Percentiles rank a stretch among this genome's conserved stretches.
Evolutionary conservation across 2,797 vertebrate genomes (phyloP).

Genomic region (Crocidura indochinensis): DNA sequence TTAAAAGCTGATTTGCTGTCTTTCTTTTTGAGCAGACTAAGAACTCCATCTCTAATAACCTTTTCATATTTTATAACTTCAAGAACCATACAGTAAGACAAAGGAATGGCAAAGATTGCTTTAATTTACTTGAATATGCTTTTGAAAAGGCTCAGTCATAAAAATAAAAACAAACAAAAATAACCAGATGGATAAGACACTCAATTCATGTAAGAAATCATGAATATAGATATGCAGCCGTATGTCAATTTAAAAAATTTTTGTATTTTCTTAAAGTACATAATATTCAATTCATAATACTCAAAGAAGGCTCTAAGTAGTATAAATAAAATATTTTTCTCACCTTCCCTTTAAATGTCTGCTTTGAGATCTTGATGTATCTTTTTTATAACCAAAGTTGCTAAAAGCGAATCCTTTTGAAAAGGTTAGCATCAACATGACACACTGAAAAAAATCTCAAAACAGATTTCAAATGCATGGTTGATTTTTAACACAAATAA

Average conservation of each 20-base stretch:
- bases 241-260: no score
- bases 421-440: conserved; percentile 83
- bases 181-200: neutral
- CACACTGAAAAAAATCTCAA: conserved; percentile 75
- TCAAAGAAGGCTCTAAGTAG: conserved; percentile 52
- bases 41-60: neutral
- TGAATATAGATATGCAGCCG: neutral
- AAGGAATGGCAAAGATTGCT: neutral
- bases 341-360: conserved; percentile 34
- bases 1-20: no score
- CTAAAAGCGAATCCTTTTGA: conserved; percentile 83
- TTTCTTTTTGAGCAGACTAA: neutral
- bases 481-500: conserved; percentile 78
- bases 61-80: neutral
- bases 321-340: neutral
- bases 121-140: neutral
- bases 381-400: conserved; percentile 82
- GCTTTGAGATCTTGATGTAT: conserved; percentile 65
- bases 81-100: neutral
- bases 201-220: neutral
- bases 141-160: neutral
- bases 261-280: no score
- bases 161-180: neutral
- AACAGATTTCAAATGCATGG: conserved; percentile 77
- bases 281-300: neutral